These are phyloP conservation scores for Chionis minor DNA, from an alignment of 2,113 vertebrate genomes.

Conservation along the genomic window DNA sequence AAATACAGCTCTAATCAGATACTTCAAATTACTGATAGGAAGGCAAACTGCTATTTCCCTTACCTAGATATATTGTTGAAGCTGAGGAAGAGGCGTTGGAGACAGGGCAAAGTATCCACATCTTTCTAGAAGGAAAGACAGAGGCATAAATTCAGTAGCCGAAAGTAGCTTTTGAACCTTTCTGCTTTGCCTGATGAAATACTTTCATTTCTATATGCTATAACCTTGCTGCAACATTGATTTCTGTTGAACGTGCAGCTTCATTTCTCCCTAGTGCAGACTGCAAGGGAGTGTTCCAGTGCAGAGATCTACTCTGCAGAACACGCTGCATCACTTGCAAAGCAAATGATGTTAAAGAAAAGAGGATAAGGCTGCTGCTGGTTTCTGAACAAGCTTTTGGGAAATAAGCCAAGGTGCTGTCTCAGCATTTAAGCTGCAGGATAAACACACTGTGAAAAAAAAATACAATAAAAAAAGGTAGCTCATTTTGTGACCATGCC, in stretches of 20 bases:
- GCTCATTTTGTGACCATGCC: not conserved
- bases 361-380: slow-evolving; percentile 41
- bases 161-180: slow-evolving; percentile 7
- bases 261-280: slow-evolving; percentile 73
- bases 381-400: slow-evolving; percentile 55
- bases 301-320: slow-evolving; percentile 79
- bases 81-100: slow-evolving; percentile 96
- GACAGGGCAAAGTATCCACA: slow-evolving; percentile 91
- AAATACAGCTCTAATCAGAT: not conserved
- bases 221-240: slow-evolving; percentile 77
- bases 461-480: not conserved
- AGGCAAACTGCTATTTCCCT: slow-evolving; percentile 65
- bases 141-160: slow-evolving; percentile 66
- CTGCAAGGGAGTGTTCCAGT: slow-evolving; percentile 72
- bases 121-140: slow-evolving; percentile 85
- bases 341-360: slow-evolving; percentile 54
- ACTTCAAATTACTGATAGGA: slow-evolving; percentile 19
- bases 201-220: slow-evolving; percentile 33
- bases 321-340: slow-evolving; percentile 71
- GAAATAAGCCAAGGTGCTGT: slow-evolving; percentile 72
- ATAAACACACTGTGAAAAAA: slow-evolving; percentile 7
- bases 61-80: slow-evolving; percentile 97
- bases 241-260: slow-evolving; percentile 60
- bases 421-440: slow-evolving; percentile 72
- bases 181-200: slow-evolving; percentile 26